These are phyloP conservation scores for Melospiza georgiana DNA, from an alignment of 2,113 vertebrate genomes.

Conservation along the genomic window DNA sequence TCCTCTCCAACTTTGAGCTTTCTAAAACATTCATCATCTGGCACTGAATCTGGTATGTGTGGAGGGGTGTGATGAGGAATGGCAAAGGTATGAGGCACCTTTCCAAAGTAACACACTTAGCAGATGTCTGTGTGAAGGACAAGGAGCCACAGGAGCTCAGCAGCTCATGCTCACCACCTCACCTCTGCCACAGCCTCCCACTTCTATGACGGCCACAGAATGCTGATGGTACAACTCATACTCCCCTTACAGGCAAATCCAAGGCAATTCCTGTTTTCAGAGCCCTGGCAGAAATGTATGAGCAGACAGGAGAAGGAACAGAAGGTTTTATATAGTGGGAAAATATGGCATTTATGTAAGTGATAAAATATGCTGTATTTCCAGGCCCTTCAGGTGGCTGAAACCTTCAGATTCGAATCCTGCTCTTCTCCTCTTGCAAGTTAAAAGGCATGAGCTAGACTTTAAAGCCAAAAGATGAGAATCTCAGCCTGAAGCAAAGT, in stretches of 20 bases:
- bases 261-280: background rate
- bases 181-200: background rate
- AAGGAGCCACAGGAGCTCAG: background rate
- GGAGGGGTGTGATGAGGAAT: background rate
- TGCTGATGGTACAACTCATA: background rate
- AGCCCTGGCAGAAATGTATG: background rate
- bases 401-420: background rate
- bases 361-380: conserved; percentile 39
- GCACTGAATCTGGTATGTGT: background rate
- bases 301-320: background rate
- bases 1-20: background rate
- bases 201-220: background rate
- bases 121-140: background rate
- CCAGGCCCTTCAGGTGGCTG: conserved; percentile 32
- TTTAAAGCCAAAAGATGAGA: conserved; percentile 53
- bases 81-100: background rate
- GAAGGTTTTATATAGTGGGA: conserved; percentile 11
- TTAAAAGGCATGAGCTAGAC: conserved; percentile 37
- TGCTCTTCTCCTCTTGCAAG: conserved; percentile 11
- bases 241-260: background rate
- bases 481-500: conserved; percentile 35
- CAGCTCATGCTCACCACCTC: accelerated
- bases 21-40: background rate
- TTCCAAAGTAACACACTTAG: background rate
- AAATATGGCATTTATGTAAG: background rate